Base-by-base conservation (phyloP, 2,888 invertebrate species). In the Opisthograptis luteolata region DNA sequence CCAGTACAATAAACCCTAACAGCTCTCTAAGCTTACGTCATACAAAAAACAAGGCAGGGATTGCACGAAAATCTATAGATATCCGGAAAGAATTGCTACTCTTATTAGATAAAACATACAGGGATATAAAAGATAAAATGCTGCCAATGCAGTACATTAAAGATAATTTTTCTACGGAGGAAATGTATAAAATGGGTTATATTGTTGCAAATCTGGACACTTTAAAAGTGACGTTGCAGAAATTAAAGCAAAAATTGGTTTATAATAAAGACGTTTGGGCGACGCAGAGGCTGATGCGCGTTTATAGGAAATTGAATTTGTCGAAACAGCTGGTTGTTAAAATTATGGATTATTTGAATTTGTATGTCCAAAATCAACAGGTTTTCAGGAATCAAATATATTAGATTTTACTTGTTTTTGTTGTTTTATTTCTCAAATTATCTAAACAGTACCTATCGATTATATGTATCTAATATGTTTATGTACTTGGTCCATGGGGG, bases 201-300 rank as follows among this genome's bases (percentile, higher is more conserved):
- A 67, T 81, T 0, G 47, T 76, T 1, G 75, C 80, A 0, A 79
- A 72, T 22, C 51, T 82, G 0, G 81, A 82, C n/a, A 70, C 70
- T 0, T 55, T 81, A 8, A 62, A 68, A 2, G 53, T 66, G 0
- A 76, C 71, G 57, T 55, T 81, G 32, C 59, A 46, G 0, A 72
- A 72, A 27, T 6, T 50, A 6, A 50, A 24, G 10, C 15, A 22
- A 8, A 43, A 20, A 15, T 10, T 50, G 7, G 3, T 3, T 7
- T 10, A 10, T 2, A 41, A 31, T 4, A 41, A 12, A 31, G 15
- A 19, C 8, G 1, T 0, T 7, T 34, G 27, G 43, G 12, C 14
- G 3, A 7, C 9, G 7, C 15, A n/a, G 1, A 39, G 10, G 17
- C 10, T 50, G n/a, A n/a, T 32, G 6, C 14, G 20, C 13, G 22